A percentile compares a stretch with the other conserved stretches of the same genome.
Evolutionary conservation across 2,888 invertebrate genomes (phyloP).

Genomic region (Tanaodytes sp.): DNA sequence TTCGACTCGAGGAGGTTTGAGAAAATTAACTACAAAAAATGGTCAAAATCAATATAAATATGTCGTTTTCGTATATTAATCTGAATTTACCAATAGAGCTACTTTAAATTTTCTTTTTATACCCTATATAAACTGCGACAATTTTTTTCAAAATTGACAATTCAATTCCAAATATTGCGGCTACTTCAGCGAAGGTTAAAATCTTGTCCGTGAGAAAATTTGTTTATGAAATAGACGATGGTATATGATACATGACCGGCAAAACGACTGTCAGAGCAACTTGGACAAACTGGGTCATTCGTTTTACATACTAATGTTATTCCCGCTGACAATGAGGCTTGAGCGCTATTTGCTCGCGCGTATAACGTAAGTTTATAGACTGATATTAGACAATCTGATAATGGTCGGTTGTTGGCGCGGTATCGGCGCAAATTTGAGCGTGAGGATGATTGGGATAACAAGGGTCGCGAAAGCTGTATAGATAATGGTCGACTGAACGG

Average conservation of each 20-base stretch:
- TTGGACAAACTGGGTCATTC: conserved; percentile 57
- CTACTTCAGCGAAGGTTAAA: conserved; percentile 18
- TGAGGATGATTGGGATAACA: conserved; percentile 13
- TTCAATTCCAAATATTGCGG: too few relatives aligned
- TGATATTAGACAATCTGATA: conserved; percentile 50
- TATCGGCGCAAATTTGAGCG: conserved; percentile 27
- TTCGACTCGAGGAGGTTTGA: too few relatives aligned
- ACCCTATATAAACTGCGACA: too few relatives aligned
- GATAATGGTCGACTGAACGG: too few relatives aligned
- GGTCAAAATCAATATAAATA: too few relatives aligned
- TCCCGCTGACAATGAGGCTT: conserved; percentile 53
- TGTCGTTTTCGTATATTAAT: too few relatives aligned
- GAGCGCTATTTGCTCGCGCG: conserved; percentile 49
- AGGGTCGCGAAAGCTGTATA: too few relatives aligned
- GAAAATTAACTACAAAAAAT: too few relatives aligned
- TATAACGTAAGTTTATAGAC: conserved; percentile 45
- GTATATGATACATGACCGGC: conserved; percentile 43
- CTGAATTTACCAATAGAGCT: too few relatives aligned
- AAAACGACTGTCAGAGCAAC: conserved; percentile 47
- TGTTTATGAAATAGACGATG: conserved; percentile 35
- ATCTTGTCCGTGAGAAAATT: conserved; percentile 15
- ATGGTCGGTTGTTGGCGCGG: conserved; percentile 24
- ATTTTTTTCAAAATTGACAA: too few relatives aligned
- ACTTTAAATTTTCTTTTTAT: too few relatives aligned
- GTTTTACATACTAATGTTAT: conserved; percentile 57